Base-by-base conservation (phyloP, 2,797 vertebrate genomes). In the Oreochromis grahami region DNA sequence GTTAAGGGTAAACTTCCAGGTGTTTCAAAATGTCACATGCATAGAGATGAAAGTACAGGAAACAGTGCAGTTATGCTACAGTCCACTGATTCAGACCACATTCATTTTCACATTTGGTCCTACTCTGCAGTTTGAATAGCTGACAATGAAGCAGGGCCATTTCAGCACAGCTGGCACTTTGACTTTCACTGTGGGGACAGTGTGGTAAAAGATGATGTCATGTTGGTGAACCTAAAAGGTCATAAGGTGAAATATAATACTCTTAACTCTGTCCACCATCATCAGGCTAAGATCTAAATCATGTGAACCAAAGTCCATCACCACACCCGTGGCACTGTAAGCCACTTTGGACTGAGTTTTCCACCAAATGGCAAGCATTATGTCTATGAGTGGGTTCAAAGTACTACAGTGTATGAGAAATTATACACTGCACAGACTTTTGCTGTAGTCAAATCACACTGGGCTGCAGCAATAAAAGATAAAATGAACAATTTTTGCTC, bases 151-250 rank as follows among this genome's bases (percentile, higher is more conserved):
- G 80, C 86, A 84, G 82, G 83, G 86, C 90, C 55, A 68, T 93
- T 95, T 93, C 89, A 94, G 93, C 93, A 90, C 89, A 91, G 91
- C 91, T 88, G 91, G 84, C 91, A 88, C 81, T 91, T 93, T 90
- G 87, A 91, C 83, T 43, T 78, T 93, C 91, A 92, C 91, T 95
- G 94, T 94, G 88, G 77, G 80, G 76, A 91, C 79, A 79, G 76
- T 83, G 86, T 90, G 89, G 89, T 82, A 87, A 87, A 89, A 87
- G 90, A 90, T 93, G 92, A 94, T 91, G 91, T 94, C 93, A 95
- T 89, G 72, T 55, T 89, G 83, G 90, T 92, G 80, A 94, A 88
- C 87, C 90, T 86, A 85, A 93, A 92, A 93, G 91, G 93, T 93
- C 91, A 93, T 56, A 48, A 79, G 81, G 84, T 87, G 79, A 80